Evolutionary conservation across 2,797 vertebrate species (phyloP), one percentile per base, ranked within the genome.

Genomic region (Chromis chromis): DNA sequence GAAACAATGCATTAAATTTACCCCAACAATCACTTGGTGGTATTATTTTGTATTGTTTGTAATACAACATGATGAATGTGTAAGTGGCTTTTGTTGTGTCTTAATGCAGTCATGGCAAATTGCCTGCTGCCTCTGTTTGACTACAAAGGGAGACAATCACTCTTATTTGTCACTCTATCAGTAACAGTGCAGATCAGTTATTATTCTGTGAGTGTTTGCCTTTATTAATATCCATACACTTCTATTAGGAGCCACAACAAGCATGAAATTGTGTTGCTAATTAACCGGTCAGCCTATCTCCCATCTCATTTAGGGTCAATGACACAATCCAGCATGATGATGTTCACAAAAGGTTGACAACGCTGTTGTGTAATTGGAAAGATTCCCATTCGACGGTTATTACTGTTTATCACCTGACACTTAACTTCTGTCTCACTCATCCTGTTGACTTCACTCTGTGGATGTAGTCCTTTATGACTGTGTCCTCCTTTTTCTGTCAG

Each of bases 181-280:
- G 65, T 50, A 69, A 63, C 55, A 63, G 67, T 16, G 68, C 72
- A 74, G 70, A 75, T 78, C 54, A 36, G 88, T 94, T 93, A 91
- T 91, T 92, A 94, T 94, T 93, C 92, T 39, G 81, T 2, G 64
- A 63, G 89, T 84, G 91, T 92, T 91, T 90, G 83, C 73, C 65
- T 75, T 87, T 70, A 89, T 88, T 94, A 94, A 94, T 88, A 91
- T 49, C 88, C 94, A 65, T 93, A 86, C 87, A 93, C 86, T 92
- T 88, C 91, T 81, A 92, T 93, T 86, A 92, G 77, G 83, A 82
- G 84, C 81, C 90, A 91, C 89, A 93, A 92, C 89, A 93, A 88
- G 90, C 93, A 74, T 94, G 91, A 92, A 89, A 94, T 94, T 91
- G 90, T 89, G 74, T 68, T 72, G 81, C 78, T 93, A 93, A 94